Evolutionary conservation across 1,140 invertebrate species (phyloP).

Genomic region (Pseudomyrmex pallidus): DNA sequence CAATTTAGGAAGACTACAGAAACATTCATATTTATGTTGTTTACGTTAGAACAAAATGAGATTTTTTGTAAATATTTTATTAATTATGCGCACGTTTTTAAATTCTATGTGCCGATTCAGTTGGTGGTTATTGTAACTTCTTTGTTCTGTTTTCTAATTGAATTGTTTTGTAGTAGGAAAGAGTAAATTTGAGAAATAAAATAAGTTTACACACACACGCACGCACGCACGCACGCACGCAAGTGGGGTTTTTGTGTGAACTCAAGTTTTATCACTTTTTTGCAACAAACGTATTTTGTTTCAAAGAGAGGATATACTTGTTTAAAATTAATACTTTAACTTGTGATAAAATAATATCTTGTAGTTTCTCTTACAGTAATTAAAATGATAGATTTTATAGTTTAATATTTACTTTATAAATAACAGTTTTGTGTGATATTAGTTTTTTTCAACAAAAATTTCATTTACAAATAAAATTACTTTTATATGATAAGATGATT

Average conservation of each 20-base stretch:
- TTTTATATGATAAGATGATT: too few relatives aligned
- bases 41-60: neutral
- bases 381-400: too few relatives aligned
- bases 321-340: too few relatives aligned
- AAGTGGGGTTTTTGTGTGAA: neutral
- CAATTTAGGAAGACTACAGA: neutral
- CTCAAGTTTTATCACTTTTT: slow-evolving; percentile 3
- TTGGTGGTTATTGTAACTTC: slow-evolving; percentile 8
- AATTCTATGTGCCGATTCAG: neutral
- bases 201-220: neutral
- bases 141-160: slow-evolving; percentile 1
- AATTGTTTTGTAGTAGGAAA: slow-evolving; percentile 9
- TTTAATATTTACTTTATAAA: too few relatives aligned
- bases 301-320: too few relatives aligned
- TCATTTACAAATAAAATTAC: too few relatives aligned
- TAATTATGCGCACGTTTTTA: neutral
- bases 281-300: neutral
- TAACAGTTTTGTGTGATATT: too few relatives aligned
- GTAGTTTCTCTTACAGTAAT: too few relatives aligned
- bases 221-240: too few relatives aligned
- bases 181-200: slow-evolving; percentile 29
- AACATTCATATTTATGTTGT: slow-evolving; percentile 8
- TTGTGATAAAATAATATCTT: too few relatives aligned
- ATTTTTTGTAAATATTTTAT: slow-evolving; percentile 1
- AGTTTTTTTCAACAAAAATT: too few relatives aligned